Percentiles rank a stretch among this genome's conserved stretches.
Conservation (phyloP, 2,888 invertebrate genomes). For the Orthosia gothica region DNA sequence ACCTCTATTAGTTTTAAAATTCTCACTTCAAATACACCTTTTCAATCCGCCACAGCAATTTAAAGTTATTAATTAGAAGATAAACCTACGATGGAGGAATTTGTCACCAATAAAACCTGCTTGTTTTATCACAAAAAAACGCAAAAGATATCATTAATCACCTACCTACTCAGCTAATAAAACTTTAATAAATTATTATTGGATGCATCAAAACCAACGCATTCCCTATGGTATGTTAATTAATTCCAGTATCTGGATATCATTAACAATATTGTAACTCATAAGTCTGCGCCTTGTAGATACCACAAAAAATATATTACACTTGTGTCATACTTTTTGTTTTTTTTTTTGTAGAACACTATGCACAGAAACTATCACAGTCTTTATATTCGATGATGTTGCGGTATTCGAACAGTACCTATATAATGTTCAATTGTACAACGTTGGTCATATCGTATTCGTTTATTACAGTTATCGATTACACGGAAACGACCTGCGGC, state of each 20-base stretch:
- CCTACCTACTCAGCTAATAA: background rate
- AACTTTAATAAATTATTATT: slow-evolving; percentile 6
- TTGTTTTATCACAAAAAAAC: slow-evolving; percentile 1
- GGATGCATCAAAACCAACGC: background rate
- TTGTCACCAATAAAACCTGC: slow-evolving; percentile 21
- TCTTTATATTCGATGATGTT: slow-evolving; percentile 39
- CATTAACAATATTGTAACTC: no score
- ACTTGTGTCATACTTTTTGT: background rate
- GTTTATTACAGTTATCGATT: slow-evolving; percentile 69
- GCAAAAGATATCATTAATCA: background rate
- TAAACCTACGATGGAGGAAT: background rate
- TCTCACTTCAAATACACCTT: no score
- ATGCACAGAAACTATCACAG: slow-evolving; percentile 1
- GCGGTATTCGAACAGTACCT: slow-evolving; percentile 39
- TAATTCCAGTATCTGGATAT: background rate
- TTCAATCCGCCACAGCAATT: no score
- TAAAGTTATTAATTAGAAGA: background rate
- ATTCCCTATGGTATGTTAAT: background rate
- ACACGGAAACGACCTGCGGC: slow-evolving; percentile 67
- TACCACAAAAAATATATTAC: background rate
- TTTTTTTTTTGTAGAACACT: background rate
- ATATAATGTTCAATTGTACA: slow-evolving; percentile 38
- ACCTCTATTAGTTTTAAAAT: no score
- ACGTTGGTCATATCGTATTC: slow-evolving; percentile 45
- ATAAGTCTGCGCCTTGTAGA: background rate